Evolutionary conservation across 2,113 vertebrate species (phyloP).

Genomic region (Ageneiosus marmoratus): DNA sequence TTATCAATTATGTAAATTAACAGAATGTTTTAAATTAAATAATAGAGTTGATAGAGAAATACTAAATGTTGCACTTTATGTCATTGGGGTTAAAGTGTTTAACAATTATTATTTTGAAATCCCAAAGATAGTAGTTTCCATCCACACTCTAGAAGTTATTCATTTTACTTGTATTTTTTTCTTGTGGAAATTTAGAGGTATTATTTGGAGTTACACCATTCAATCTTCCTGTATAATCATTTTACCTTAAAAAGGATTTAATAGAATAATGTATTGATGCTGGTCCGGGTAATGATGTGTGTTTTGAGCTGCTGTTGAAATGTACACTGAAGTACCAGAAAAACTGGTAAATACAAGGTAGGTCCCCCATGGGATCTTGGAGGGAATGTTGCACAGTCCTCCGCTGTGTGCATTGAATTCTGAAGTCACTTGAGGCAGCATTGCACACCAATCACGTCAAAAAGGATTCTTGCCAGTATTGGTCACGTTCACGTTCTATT

Average conservation of each 20-base stretch:
- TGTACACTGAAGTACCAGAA: no score
- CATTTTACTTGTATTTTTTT: not conserved
- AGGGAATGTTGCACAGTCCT: no score
- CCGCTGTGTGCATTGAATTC: no score
- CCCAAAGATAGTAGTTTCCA: not conserved
- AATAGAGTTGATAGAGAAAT: no score
- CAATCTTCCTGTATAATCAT: no score
- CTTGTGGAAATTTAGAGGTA: not conserved
- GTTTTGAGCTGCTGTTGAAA: not conserved
- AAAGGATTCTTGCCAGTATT: no score
- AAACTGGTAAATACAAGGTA: no score
- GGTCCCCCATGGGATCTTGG: no score
- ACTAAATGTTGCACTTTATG: not conserved
- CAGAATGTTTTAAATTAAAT: not conserved
- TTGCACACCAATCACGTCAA: no score
- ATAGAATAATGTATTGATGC: not conserved
- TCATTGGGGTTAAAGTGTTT: not conserved
- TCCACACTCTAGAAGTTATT: not conserved
- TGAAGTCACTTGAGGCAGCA: no score
- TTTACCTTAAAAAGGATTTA: no score
- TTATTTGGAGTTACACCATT: not conserved
- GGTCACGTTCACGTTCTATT: no score
- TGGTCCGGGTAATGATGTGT: not conserved
- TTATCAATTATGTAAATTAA: not conserved
- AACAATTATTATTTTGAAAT: not conserved